Evolutionary conservation across 2,113 vertebrate species (phyloP), one percentile per base, ranked within the genome.

Genomic region (Coryphaenoides rupestris): DNA sequence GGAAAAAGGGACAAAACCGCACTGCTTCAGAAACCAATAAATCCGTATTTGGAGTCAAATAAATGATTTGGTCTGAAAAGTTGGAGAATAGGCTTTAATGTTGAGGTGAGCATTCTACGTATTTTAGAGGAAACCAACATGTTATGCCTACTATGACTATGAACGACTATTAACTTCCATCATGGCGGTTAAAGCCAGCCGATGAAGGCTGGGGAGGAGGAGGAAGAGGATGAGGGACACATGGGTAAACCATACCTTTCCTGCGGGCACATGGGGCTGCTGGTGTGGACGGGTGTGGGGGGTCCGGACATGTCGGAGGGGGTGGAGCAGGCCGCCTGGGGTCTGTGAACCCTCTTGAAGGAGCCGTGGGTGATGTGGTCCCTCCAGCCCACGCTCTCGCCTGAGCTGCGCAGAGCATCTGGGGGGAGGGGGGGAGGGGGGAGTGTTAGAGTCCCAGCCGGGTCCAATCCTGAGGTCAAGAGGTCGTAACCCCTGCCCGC

Each of bases 181-280:
- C 24, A 26, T 26, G 24, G 24, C 33, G 9, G 33, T 7, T 40
- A 12, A 26, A 26, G 24, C 24, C 24, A 26, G 33, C 9, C 2
- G 33, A 12, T n/a, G 47, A 3, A 17, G 47, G 14, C 2, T 17
- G 14, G 4, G 14, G 14, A 50, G 47, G 14, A 50, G 47, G n/a
- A 45, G 40, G 13, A 13, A 13, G 40, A 13, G 40, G 13, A 45
- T 13, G 40, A 50, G 47, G 24, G 16, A 52, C 24, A 1, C 5
- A n/a, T n/a, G n/a, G 19, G 6, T 14, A n/a, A 59, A 15, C 3
- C 13, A 19, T 87, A 94, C 94, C 93, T 93, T 45, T 93, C 92
- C 70, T 88, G 89, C 59, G 88, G 82, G 68, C 88, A 86, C 21
- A 93, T 74, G 0, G 94, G 93, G 65, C 94, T 95, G 88, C 94